These are phyloP conservation scores for Planiliza haematocheilus DNA, from an alignment of 2,113 vertebrate genomes.

Conservation along the genomic window DNA sequence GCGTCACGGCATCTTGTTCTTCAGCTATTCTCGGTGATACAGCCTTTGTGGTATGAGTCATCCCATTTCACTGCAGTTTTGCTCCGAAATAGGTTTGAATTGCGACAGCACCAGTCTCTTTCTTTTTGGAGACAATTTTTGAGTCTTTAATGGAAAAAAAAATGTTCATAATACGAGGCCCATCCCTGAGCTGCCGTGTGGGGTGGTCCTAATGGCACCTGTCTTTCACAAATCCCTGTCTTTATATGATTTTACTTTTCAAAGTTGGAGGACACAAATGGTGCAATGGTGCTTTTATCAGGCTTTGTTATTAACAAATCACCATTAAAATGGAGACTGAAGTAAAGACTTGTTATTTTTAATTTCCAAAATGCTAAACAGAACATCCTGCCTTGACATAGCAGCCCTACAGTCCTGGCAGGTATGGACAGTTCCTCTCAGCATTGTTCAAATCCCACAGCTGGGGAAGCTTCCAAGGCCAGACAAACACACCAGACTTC, in stretches of 20 bases:
- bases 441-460: constrained; percentile 71
- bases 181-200: constrained; percentile 28
- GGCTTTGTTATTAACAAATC: not conserved
- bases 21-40: constrained; percentile 44
- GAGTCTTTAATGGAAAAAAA: constrained; percentile 51
- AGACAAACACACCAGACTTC: constrained; percentile 56
- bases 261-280: not conserved
- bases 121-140: constrained; percentile 29
- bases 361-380: constrained; percentile 34
- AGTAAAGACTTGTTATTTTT: constrained; percentile 20
- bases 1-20: constrained; percentile 59
- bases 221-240: constrained; percentile 21
- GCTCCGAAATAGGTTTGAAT: constrained; percentile 64
- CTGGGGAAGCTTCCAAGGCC: constrained; percentile 71
- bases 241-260: constrained; percentile 22
- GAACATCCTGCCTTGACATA: constrained; percentile 43
- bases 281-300: not conserved
- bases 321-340: constrained; percentile 23
- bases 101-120: constrained; percentile 42
- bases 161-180: too few relatives aligned
- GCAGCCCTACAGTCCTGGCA: constrained; percentile 46
- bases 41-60: constrained; percentile 59
- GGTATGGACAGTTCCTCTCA: constrained; percentile 53
- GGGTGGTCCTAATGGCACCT: constrained; percentile 30
- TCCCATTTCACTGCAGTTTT: constrained; percentile 49